These are phyloP conservation scores for Lepidocyrtinus sp. DNA, from an alignment of 2,888 invertebrate genomes.

Conservation along the genomic window DNA sequence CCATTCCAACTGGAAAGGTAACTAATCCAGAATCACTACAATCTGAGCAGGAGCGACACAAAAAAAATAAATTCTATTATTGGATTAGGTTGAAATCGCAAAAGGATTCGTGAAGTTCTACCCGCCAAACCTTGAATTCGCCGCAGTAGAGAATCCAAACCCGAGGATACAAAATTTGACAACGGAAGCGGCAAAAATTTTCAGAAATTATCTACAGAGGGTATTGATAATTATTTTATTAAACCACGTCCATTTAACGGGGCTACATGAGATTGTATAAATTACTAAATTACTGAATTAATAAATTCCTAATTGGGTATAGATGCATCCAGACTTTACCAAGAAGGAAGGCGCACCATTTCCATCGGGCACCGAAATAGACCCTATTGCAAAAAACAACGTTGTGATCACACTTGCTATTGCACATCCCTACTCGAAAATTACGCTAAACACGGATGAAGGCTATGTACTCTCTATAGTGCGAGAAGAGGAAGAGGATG, in stretches of 20 bases:
- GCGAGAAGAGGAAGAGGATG: conserved; percentile 43
- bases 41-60: background rate
- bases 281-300: too few species aligned
- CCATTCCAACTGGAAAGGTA: conserved; percentile 68
- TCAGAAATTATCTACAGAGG: conserved; percentile 58
- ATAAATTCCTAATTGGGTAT: too few species aligned
- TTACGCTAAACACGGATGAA: conserved; percentile 61
- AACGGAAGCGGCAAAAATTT: conserved; percentile 53
- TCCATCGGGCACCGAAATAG: conserved; percentile 56
- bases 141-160: conserved; percentile 74
- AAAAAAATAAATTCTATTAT: background rate
- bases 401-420: conserved; percentile 56
- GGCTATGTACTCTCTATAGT: conserved; percentile 60
- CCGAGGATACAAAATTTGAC: conserved; percentile 41
- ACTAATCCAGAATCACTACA: background rate
- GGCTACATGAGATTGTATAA: too few species aligned
- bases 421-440: conserved; percentile 54
- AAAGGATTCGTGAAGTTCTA: conserved; percentile 62
- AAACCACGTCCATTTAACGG: too few species aligned
- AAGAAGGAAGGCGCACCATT: conserved; percentile 56
- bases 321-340: conserved; percentile 65
- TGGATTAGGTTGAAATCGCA: conserved; percentile 58
- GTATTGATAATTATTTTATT: too few species aligned
- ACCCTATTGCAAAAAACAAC: conserved; percentile 53
- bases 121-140: conserved; percentile 65